Conservation (phyloP, 2,113 vertebrate genomes). For the Tenrec ecaudatus region DNA sequence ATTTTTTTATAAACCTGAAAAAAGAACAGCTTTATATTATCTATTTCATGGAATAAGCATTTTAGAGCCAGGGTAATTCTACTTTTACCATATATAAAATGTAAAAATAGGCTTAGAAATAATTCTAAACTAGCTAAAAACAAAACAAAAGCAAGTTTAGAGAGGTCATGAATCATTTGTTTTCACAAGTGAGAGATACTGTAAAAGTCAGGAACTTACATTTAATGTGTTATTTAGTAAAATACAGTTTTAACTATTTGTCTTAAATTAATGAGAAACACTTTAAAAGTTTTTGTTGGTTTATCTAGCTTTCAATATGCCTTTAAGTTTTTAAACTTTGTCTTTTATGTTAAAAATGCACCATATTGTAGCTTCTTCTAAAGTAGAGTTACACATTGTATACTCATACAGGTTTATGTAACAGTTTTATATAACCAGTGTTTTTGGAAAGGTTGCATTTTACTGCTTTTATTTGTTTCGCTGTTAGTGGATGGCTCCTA, state of each 20-base stretch:
- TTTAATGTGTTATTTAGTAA: background rate
- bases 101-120: background rate
- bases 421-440: constrained; percentile 10
- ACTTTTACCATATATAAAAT: background rate
- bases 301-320: background rate
- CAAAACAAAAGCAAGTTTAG: background rate
- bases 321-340: background rate
- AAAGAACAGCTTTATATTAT: constrained; percentile 9
- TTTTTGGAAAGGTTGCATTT: constrained; percentile 45
- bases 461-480: background rate
- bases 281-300: background rate
- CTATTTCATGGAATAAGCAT: background rate
- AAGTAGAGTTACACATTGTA: constrained; percentile 5
- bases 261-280: constrained; percentile 8
- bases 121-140: background rate
- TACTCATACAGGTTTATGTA: background rate
- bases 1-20: constrained; percentile 32
- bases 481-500: background rate
- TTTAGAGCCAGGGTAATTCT: constrained; percentile 1
- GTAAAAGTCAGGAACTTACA: background rate
- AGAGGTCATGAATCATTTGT: background rate
- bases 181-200: background rate
- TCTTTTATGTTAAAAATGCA: constrained; percentile 18
- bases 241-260: background rate
- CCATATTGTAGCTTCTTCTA: background rate